Conservation (phyloP, 2,888 invertebrate species). For the Lasioglossum pauxillum region DNA sequence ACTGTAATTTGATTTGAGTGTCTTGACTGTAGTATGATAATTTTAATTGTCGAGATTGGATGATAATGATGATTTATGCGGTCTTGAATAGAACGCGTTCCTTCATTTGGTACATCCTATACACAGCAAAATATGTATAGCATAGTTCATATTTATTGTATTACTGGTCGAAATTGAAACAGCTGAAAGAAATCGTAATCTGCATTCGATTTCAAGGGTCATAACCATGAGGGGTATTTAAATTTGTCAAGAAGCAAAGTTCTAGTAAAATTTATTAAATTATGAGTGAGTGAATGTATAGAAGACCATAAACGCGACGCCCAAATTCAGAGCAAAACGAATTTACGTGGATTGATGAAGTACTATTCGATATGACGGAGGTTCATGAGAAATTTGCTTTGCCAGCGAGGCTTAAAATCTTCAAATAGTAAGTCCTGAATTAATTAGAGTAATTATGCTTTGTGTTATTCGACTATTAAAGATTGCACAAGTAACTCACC, state of each 20-base stretch:
- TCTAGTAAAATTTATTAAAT: slow-evolving; percentile 8
- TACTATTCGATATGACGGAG: slow-evolving; percentile 25
- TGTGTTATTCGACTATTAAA: not conserved
- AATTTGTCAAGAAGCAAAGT: not conserved
- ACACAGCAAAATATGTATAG: not conserved
- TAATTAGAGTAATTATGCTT: not conserved
- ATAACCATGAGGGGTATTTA: slow-evolving; percentile 11
- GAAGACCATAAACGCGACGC: too few relatives aligned
- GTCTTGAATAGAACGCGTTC: not conserved
- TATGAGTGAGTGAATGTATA: not conserved
- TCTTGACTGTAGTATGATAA: not conserved
- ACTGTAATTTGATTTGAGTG: not conserved
- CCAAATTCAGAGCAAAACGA: not conserved
- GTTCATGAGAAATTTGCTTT: not conserved
- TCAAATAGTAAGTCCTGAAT: slow-evolving; percentile 2
- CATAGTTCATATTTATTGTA: not conserved
- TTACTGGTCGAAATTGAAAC: slow-evolving; percentile 23
- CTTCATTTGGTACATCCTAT: not conserved
- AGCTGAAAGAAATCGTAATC: slow-evolving; percentile 8
- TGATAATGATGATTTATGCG: not conserved
- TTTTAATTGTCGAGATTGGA: not conserved
- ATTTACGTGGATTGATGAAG: not conserved
- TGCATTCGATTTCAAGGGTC: not conserved
- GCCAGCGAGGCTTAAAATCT: not conserved
- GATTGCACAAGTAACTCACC: slow-evolving; percentile 52